Base-by-base conservation (phyloP, 1,140 invertebrate genomes). In the Pogonomyrmex californicus region DNA sequence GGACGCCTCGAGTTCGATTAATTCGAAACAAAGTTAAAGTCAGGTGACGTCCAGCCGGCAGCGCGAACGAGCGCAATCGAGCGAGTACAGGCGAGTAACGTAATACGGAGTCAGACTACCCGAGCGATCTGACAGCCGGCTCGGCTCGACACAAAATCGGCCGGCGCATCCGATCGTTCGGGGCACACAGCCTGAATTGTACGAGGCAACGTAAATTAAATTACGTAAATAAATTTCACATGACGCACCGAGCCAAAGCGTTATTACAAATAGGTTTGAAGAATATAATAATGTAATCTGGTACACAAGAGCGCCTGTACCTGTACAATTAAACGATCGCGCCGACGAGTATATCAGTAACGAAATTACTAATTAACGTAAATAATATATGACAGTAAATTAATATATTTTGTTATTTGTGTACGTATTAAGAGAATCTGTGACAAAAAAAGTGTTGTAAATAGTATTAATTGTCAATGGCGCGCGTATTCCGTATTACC, bases 51-150 rank as follows among this genome's bases (percentile, higher is more conserved):
- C 86, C 73, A 85, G 88, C 75, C 86, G 85, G 49, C 86, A 86
- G 83, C 77, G 75, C 88, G 90, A 86, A 89, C 71, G 90, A 86
- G 78, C 63, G 88, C 88, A 85, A 88, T 89, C 90, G 86, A 91
- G 86, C 83, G 88, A 88, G 83, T 77, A 82, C 77, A 58, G 51
- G 75, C 78, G 65, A 83, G 91, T 91, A 91, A 91, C 91, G 91
- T 91, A 91, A 91, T 91, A 91, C 91, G 91, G 91, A 91, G 86
- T 91, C 88, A 79, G 86, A 91, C 91, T 91, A 91, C 91, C 90
- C 88, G 90, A 91, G 79, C 86, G 90, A 90, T 90, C 91, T 91
- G 88, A 90, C 90, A 86, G 85, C 87, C 82, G 86, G 86, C 90
- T 86, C 73, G 86, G 76, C 90, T 86, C 73, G 86, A 76, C 88